Conservation (phyloP, 2,113 vertebrate species). For the Nibea coibor region DNA sequence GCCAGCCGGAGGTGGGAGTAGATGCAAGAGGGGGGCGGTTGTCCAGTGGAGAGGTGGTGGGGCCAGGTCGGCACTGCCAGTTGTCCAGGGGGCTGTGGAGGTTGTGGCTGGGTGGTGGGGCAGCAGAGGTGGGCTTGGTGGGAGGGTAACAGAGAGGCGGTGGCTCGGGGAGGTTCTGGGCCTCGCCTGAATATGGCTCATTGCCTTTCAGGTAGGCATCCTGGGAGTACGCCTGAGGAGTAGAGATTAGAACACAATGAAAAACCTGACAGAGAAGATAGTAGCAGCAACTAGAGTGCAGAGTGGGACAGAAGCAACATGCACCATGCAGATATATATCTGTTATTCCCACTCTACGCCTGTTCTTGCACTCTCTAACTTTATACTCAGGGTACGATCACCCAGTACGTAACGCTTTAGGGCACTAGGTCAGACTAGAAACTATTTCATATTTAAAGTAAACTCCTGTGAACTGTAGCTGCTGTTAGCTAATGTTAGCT, state of each 20-base stretch:
- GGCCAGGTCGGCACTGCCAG: slow-evolving; percentile 65
- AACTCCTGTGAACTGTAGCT: no score
- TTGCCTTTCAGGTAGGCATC: slow-evolving; percentile 93
- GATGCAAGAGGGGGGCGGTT: slow-evolving; percentile 45
- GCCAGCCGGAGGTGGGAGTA: slow-evolving; percentile 46
- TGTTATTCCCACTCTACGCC: not conserved
- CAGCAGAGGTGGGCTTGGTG: slow-evolving; percentile 74
- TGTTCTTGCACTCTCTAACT: no score
- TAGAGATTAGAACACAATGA: slow-evolving; percentile 7
- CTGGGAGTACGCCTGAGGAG: slow-evolving; percentile 91
- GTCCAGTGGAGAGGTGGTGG: slow-evolving; percentile 69
- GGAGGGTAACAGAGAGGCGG: slow-evolving; percentile 86
- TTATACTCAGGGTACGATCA: no score
- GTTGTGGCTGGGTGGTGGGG: slow-evolving; percentile 59
- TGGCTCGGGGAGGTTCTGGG: slow-evolving; percentile 89
- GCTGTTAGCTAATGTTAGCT: no score
- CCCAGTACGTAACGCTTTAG: no score
- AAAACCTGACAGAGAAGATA: slow-evolving; percentile 19
- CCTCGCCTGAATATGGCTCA: slow-evolving; percentile 87
- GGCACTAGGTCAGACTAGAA: no score
- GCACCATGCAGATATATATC: slow-evolving; percentile 1
- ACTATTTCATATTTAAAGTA: no score
- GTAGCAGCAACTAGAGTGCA: slow-evolving; percentile 4
- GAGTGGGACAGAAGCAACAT: slow-evolving; percentile 12
- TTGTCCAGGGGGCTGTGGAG: slow-evolving; percentile 71